These are phyloP conservation scores for Chydorus sphaericus DNA, from an alignment of 2,888 invertebrate genomes.

Conservation along the genomic window DNA sequence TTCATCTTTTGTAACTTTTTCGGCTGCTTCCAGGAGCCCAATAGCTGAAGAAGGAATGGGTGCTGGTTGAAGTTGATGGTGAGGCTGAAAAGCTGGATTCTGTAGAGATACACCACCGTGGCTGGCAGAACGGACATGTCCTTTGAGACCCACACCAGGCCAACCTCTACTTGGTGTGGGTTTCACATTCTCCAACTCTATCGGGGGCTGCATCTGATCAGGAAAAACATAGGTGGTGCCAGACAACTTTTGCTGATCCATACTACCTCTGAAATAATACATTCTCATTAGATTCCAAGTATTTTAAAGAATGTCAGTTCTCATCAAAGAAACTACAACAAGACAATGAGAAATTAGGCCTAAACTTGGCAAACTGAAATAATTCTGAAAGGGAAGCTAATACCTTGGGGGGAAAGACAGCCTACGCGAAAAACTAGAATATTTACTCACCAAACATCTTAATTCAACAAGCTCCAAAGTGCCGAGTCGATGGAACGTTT, in stretches of 20 bases:
- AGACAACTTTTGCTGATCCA: background rate
- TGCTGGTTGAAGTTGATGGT: no score
- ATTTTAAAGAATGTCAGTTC: no score
- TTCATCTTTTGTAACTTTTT: background rate
- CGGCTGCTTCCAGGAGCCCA: background rate
- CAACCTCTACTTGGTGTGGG: background rate
- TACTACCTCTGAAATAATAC: background rate
- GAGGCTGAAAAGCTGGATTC: background rate
- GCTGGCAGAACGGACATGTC: constrained; percentile 7
- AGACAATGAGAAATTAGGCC: no score
- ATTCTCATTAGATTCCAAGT: no score
- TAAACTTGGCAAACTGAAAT: no score
- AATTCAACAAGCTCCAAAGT: background rate
- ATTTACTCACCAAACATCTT: constrained; percentile 6
- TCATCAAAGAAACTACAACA: no score
- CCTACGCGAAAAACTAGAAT: background rate
- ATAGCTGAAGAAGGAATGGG: background rate
- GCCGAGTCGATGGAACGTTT: background rate
- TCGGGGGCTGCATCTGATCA: background rate
- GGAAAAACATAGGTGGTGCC: background rate
- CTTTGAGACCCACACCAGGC: background rate
- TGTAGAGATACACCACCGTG: constrained; percentile 6
- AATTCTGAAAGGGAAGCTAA: no score
- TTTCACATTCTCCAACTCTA: background rate
- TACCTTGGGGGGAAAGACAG: background rate